These are phyloP conservation scores for Acleris literana DNA, from an alignment of 2,888 invertebrate genomes.

Conservation along the genomic window DNA sequence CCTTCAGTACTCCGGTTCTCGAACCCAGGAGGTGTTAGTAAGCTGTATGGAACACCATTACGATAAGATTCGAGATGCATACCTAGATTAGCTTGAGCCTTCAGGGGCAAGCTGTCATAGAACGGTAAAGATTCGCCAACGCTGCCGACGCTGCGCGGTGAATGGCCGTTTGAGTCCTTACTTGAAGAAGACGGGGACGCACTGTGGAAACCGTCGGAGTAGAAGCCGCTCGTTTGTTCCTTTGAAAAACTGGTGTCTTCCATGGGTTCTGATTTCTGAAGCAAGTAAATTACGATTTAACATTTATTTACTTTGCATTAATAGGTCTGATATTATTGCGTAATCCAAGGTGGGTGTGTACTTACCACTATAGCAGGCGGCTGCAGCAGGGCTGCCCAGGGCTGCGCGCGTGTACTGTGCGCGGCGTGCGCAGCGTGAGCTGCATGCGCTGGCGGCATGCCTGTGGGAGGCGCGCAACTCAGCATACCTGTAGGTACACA, in stretches of 20 bases:
- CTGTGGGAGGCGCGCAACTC: conserved; percentile 75
- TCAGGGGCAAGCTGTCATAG: conserved; percentile 69
- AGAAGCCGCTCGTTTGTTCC: conserved; percentile 85
- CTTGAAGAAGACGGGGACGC: conserved; percentile 84
- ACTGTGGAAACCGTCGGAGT: conserved; percentile 84
- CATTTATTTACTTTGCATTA: neutral
- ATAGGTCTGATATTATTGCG: neutral
- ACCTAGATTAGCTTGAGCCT: conserved; percentile 74
- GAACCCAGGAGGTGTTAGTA: conserved; percentile 85
- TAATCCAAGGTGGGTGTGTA: conserved; percentile 19
- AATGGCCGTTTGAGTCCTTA: conserved; percentile 78
- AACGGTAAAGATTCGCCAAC: conserved; percentile 68
- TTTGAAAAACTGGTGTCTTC: conserved; percentile 75
- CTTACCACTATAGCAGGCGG: conserved; percentile 71
- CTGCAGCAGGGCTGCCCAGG: conserved; percentile 64
- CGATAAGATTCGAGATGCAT: conserved; percentile 72
- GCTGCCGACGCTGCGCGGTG: conserved; percentile 76
- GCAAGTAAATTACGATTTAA: conserved; percentile 46
- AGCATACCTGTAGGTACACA: conserved; percentile 68
- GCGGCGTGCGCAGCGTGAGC: conserved; percentile 57
- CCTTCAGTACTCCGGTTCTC: conserved; percentile 65
- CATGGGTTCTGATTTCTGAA: conserved; percentile 84
- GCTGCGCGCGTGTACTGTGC: conserved; percentile 60
- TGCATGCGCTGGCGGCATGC: conserved; percentile 73
- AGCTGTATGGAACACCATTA: conserved; percentile 81